These are phyloP conservation scores for Muntiacus reevesi DNA, from an alignment of 2,113 vertebrate genomes.

Conservation along the genomic window DNA sequence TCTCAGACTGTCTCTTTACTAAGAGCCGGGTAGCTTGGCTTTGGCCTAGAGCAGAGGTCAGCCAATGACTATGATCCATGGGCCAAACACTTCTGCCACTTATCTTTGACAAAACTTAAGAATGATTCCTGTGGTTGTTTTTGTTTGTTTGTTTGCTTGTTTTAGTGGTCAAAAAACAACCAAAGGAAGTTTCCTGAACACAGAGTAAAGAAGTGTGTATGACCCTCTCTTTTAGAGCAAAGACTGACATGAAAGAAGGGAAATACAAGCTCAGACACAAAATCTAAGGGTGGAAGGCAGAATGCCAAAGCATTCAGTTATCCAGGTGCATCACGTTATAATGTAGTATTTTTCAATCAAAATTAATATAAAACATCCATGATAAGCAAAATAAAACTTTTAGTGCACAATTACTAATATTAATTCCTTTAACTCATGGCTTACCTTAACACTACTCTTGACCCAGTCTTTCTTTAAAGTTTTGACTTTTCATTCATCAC, in stretches of 20 bases:
- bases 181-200: background rate
- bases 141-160: too few species aligned
- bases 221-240: background rate
- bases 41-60: background rate
- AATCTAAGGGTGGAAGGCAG: background rate
- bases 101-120: background rate
- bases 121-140: background rate
- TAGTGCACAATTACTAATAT: background rate
- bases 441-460: background rate
- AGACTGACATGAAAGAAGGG: accelerated
- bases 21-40: background rate
- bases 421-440: background rate
- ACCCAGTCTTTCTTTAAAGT: background rate
- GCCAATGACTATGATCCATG: accelerated
- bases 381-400: background rate
- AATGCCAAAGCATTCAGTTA: accelerated
- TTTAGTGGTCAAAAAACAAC: background rate
- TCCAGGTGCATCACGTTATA: too few species aligned
- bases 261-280: too few species aligned
- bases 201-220: background rate
- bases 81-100: background rate
- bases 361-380: background rate
- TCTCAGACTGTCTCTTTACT: background rate
- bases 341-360: accelerated
- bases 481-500: background rate